Conservation (phyloP, 2,888 invertebrate species). For the Cloeon dipterum region DNA sequence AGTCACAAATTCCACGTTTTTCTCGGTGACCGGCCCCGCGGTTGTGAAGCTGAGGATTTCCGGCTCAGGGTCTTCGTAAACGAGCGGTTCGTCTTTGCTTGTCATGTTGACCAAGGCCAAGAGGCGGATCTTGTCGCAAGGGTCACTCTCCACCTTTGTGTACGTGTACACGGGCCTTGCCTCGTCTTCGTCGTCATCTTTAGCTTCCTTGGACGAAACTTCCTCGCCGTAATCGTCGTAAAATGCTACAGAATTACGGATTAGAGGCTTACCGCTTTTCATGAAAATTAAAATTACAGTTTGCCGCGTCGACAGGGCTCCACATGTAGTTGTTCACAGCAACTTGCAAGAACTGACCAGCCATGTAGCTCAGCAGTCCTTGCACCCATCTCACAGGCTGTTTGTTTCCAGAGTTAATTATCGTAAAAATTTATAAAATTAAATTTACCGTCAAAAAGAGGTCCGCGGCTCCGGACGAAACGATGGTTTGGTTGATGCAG, state of each 20-base stretch:
- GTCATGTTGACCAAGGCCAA: background rate
- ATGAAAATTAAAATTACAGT: constrained; percentile 1
- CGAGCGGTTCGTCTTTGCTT: background rate
- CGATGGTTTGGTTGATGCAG: constrained; percentile 35
- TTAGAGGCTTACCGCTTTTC: background rate
- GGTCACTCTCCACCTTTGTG: background rate
- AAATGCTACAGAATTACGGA: constrained; percentile 1
- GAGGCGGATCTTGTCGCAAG: background rate
- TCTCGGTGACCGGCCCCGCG: constrained; percentile 8
- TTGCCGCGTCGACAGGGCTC: background rate
- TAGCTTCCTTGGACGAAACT: background rate
- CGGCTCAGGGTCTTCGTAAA: background rate
- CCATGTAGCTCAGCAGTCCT: constrained; percentile 17
- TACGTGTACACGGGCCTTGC: no score
- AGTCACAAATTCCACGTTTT: constrained; percentile 13
- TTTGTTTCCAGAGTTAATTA: no score
- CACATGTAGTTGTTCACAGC: constrained; percentile 9
- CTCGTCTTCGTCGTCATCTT: no score
- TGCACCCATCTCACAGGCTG: constrained; percentile 17
- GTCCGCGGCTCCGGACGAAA: constrained; percentile 16
- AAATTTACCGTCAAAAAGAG: constrained; percentile 10
- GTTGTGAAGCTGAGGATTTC: constrained; percentile 11
- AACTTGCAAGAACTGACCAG: constrained; percentile 15
- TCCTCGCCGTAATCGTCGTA: constrained; percentile 5
- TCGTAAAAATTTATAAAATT: background rate